Conservation (phyloP, 2,888 invertebrate species). For the Aquatica leii region DNA sequence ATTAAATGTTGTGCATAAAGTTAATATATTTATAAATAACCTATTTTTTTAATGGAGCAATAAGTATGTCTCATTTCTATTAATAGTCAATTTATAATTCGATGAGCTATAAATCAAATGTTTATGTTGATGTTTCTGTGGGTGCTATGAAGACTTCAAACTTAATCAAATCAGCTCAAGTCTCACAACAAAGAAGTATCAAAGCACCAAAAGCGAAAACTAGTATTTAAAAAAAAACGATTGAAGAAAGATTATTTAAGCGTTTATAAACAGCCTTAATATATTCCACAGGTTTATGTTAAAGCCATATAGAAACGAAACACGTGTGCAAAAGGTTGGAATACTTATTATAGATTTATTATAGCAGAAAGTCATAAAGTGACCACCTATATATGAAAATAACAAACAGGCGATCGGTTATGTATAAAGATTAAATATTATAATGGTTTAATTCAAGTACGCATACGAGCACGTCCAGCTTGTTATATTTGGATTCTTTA, state of each 20-base stretch:
- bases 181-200: too few species aligned
- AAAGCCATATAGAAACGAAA: slow-evolving; percentile 34
- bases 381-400: slow-evolving; percentile 47
- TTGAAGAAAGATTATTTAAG: slow-evolving; percentile 8
- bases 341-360: slow-evolving; percentile 51
- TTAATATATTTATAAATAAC: slow-evolving; percentile 14
- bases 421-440: slow-evolving; percentile 50
- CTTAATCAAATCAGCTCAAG: too few species aligned
- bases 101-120: too few species aligned
- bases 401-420: slow-evolving; percentile 47
- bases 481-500: slow-evolving; percentile 51
- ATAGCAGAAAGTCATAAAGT: slow-evolving; percentile 48
- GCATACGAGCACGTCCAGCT: slow-evolving; percentile 50
- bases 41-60: slow-evolving; percentile 10
- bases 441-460: slow-evolving; percentile 53
- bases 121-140: too few species aligned
- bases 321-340: slow-evolving; percentile 48
- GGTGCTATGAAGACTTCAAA: too few species aligned
- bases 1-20: slow-evolving; percentile 8
- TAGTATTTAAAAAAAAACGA: too few species aligned
- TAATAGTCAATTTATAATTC: slow-evolving; percentile 1
- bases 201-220: too few species aligned
- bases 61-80: slow-evolving; percentile 3
- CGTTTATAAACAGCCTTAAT: slow-evolving; percentile 21
- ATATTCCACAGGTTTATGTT: slow-evolving; percentile 27